Percentiles rank a stretch among this genome's conserved stretches.
phyloP scores from a whole-genome alignment of 2,888 invertebrate species.

The Synergus itoensis region DNA sequence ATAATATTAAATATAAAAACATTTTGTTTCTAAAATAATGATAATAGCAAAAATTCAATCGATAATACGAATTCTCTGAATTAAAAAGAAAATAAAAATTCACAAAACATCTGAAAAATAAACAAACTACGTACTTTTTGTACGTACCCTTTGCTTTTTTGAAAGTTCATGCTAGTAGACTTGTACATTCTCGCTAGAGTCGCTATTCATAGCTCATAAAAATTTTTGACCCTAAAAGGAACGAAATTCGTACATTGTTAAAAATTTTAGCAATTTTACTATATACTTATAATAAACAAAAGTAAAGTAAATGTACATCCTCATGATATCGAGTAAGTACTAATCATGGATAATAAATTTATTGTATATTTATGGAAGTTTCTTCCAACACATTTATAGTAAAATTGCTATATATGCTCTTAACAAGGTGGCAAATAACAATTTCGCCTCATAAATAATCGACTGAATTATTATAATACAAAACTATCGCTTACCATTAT shows the following conservation, averaged over 20 bases:
- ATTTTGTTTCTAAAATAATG: slow-evolving; percentile 47
- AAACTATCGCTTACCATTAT: slow-evolving; percentile 31
- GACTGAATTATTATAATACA: slow-evolving; percentile 32
- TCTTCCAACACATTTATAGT: neutral
- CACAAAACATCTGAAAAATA: slow-evolving; percentile 36
- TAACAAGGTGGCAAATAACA: slow-evolving; percentile 28
- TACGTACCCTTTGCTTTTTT: neutral
- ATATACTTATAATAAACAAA: neutral
- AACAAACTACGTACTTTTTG: slow-evolving; percentile 7
- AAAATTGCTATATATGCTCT: neutral
- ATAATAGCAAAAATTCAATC: slow-evolving; percentile 38
- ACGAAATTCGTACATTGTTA: slow-evolving; percentile 19
- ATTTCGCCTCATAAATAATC: slow-evolving; percentile 25
- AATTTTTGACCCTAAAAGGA: slow-evolving; percentile 12
- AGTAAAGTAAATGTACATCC: neutral
- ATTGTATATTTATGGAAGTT: neutral
- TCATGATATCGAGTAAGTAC: neutral
- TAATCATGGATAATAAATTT: neutral
- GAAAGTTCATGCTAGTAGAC: slow-evolving; percentile 21
- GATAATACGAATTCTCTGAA: slow-evolving; percentile 45
- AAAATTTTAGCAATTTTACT: neutral
- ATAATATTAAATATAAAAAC: slow-evolving; percentile 48
- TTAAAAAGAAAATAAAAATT: slow-evolving; percentile 25
- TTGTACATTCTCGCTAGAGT: neutral
- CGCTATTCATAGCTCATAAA: slow-evolving; percentile 15